Evolutionary conservation across 1,140 invertebrate genomes (phyloP), one percentile per base, ranked within the genome.

Genomic region (Holotrichia oblita): DNA sequence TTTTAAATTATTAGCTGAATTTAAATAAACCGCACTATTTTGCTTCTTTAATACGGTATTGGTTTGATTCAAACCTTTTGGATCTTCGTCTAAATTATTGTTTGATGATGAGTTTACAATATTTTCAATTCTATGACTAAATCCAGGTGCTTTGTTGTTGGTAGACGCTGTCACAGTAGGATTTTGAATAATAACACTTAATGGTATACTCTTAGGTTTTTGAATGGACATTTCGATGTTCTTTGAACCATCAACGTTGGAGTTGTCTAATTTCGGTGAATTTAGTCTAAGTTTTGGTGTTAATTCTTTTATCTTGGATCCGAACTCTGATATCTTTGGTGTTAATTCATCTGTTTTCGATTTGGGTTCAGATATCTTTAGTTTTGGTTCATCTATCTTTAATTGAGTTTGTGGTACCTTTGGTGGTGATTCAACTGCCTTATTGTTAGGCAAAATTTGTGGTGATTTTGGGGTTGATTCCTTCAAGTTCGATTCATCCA

Each of bases 171-270:
- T 10, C 3, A 22, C 61, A 2, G 22, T 22, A 27, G 61, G 61
- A 34, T 69, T 69, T 69, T 69, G 22, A 12, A 22, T 69, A 27
- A 69, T 69, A 22, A 69, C 61, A 69, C 22, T 69, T 24, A 20
- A 34, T 69, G 27, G 61, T 22, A 69, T 24, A 0, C 61, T 20
- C 24, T 24, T 24, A 24, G 20, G 4, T 69, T 69, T 24, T 2
- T 22, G 10, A 10, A 3, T 22, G 10, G 59, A 20, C 17, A 17
- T 48, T 48, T 48, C 9, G n/a, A 4, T 48, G n/a, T 48, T 48
- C n/a, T 3, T 3, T 6, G 10, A 14, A 48, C n/a, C n/a, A 48
- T 48, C 44, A 9, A 48, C 44, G 9, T 10, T 9, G 4, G 2
- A 12, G 10, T 48, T 12, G n/a, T 10, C 40, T 6, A 41, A 4